Evolutionary conservation across 1,140 invertebrate species (phyloP).

Genomic region (Eurosta solidaginis): DNA sequence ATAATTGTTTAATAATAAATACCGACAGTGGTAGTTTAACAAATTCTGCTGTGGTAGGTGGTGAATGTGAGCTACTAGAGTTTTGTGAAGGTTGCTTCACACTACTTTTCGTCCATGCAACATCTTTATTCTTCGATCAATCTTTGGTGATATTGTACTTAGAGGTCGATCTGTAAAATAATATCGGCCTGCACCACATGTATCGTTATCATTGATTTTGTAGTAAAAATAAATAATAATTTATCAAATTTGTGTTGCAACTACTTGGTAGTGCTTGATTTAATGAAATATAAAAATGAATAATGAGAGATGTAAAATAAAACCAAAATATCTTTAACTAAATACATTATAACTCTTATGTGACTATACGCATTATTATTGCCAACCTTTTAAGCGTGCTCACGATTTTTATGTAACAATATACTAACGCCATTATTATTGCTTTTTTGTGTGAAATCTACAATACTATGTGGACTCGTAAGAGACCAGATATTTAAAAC

Average conservation of each 20-base stretch:
- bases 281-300: neutral
- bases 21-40: too few relatives aligned
- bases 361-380: neutral
- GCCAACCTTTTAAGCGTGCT: neutral
- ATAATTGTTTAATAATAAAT: too few relatives aligned
- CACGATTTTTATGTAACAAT: neutral
- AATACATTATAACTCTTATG: constrained; percentile 21
- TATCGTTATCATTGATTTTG: neutral
- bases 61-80: too few relatives aligned
- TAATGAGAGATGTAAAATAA: constrained; percentile 5
- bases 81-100: too few relatives aligned
- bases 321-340: too few relatives aligned
- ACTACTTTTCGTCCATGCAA: too few relatives aligned
- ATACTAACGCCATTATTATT: neutral
- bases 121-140: too few relatives aligned
- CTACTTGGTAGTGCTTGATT: constrained; percentile 14
- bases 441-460: neutral
- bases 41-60: too few relatives aligned
- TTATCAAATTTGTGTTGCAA: neutral
- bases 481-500: neutral
- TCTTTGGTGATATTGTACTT: too few relatives aligned
- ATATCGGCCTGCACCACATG: constrained; percentile 15
- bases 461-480: neutral
- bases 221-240: neutral
- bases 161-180: too few relatives aligned